Base-by-base conservation (phyloP, 2,888 invertebrate species). In the Halictus quadricinctus region DNA sequence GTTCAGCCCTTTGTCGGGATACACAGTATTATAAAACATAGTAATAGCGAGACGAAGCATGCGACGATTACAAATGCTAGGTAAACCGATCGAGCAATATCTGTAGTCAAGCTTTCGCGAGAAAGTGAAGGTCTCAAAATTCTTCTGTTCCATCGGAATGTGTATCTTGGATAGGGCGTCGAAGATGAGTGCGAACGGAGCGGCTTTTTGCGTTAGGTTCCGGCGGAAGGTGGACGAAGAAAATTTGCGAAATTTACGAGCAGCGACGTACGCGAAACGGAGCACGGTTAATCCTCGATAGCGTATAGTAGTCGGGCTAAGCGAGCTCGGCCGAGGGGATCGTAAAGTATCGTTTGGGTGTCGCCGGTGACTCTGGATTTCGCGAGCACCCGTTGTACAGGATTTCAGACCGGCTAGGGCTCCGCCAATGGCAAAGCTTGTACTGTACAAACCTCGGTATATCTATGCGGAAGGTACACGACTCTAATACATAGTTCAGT, bases 401-500 rank as follows among this genome's bases (percentile, higher is more conserved):
- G 89, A 91, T 91, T 92, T 88, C 90, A 88, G 88, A 81, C 80
- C 78, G 74, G 79, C 85, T 83, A 69, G 41, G 69, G 69, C 69
- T 86, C 87, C 90, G 88, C 90, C 91, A 82, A 89, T 86, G 88
- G 92, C 91, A 92, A 93, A 93, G 92, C 93, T 93, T 92, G 91
- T 88, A 86, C 89, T 88, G 89, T 91, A 89, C 91, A 92, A 92
- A 91, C 92, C 90, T 89, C 81, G 88, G 88, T 86, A 88, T 89
- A 89, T 89, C 90, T 91, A 89, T 88, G 88, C 88, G 90, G 88
- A 89, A 91, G 90, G 90, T 92, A 91, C 90, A 92, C 90, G 91
- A 84, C 88, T 92, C 92, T 93, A 92, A 93, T 93, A 93, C 93
- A 93, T 93, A 93, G 93, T 93, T 93, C 91, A 92, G 92, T 90